Percentiles rank a stretch among this genome's conserved stretches.
Conservation (phyloP, 2,113 vertebrate species). For the Hypomesus transpacificus region DNA sequence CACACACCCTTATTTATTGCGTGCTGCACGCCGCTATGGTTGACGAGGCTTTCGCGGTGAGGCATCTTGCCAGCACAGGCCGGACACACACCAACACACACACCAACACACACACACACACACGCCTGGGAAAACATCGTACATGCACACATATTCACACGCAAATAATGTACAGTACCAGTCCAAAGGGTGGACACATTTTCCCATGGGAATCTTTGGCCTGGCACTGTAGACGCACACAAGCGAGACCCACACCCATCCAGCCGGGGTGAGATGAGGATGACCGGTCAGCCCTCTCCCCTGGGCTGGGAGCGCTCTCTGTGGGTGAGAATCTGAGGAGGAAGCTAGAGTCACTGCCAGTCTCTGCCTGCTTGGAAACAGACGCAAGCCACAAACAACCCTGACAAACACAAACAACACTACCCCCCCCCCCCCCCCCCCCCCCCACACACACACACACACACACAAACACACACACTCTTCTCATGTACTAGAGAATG, state of each 20-base stretch:
- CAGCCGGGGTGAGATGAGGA: background rate
- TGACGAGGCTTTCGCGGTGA: too few relatives aligned
- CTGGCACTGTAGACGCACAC: too few relatives aligned
- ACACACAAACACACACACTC: too few relatives aligned
- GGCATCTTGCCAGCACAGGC: background rate
- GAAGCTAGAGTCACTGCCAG: background rate
- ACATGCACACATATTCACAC: background rate
- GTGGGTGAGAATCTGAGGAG: slow-evolving; percentile 12
- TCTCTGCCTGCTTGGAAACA: background rate
- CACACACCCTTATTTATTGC: background rate
- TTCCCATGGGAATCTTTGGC: too few relatives aligned
- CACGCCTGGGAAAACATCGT: background rate
- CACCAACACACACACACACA: background rate
- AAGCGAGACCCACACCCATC: background rate
- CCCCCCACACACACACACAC: background rate
- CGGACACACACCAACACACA: background rate
- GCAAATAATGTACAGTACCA: background rate
- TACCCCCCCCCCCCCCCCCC: background rate
- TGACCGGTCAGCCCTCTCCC: background rate
- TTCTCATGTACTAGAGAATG: too few relatives aligned
- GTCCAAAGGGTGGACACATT: too few relatives aligned
- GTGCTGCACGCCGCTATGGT: too few relatives aligned
- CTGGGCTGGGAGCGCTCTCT: background rate
- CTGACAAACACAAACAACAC: background rate
- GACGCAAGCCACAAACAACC: background rate